Conservation (phyloP, 2,113 vertebrate genomes). For the Oenanthe melanoleuca region DNA sequence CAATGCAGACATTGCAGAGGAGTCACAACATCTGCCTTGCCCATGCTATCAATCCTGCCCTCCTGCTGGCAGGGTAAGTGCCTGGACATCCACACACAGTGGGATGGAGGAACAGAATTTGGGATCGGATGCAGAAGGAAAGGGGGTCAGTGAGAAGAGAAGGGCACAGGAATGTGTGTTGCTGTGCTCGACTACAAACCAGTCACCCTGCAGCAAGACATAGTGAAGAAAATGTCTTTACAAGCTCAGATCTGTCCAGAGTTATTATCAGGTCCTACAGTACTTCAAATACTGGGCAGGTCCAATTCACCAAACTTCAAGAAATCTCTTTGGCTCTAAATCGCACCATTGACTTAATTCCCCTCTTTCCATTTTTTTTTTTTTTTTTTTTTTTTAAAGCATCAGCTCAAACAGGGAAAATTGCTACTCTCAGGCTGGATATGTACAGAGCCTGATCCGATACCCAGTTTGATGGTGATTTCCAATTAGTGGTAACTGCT, state of each 20-base stretch:
- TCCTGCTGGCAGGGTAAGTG: neutral
- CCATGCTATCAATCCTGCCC: neutral
- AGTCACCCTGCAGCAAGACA: neutral
- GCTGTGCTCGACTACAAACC: neutral
- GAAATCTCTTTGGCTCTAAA: neutral
- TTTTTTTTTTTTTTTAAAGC: neutral
- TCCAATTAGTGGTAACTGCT: conserved; percentile 62
- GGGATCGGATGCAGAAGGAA: neutral
- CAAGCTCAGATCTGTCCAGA: neutral
- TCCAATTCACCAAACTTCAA: neutral
- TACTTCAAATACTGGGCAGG: neutral
- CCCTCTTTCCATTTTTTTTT: no score
- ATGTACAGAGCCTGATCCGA: neutral
- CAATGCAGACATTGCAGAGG: neutral
- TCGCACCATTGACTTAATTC: neutral
- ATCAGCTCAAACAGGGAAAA: conserved; percentile 45
- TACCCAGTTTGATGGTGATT: conserved; percentile 45
- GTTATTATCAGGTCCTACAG: neutral
- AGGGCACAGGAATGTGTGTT: neutral
- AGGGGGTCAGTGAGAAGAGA: neutral
- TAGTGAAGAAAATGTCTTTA: neutral
- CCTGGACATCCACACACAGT: neutral
- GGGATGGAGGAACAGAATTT: neutral
- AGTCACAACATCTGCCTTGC: neutral
- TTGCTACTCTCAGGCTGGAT: conserved; percentile 1